Base-by-base conservation (phyloP, 2,888 invertebrate species). In the Neelides folsomi region DNA sequence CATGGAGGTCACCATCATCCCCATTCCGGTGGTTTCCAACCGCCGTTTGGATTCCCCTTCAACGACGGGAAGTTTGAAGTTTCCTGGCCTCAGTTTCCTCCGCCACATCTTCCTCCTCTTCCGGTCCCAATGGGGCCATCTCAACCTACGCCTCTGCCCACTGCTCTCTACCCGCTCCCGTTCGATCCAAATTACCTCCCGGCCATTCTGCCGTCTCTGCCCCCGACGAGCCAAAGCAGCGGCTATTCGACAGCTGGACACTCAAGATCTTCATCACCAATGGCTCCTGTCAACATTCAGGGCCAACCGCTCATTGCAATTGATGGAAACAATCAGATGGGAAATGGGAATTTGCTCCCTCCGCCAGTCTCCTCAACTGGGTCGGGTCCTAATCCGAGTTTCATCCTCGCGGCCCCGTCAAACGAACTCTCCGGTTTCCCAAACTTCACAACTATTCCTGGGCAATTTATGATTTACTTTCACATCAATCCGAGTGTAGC, bases 401-500 rank as follows among this genome's bases (percentile, higher is more conserved):
- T 62, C 34, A 54, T 64, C 15, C 58, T 60, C 35, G 62, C 62
- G 12, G 62, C 63, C 16, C 56, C 63, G 12, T 62, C 63, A 12
- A 56, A 54, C 40, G 63, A 64, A 44, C 50, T 59, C 42, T 52
- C 60, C 16, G 49, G 58, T 41, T 53, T 57, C 18, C 59, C 62
- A 47, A 55, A 54, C 16, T 62, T 60, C 44, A 62, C 63, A 19
- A 57, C 59, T 5, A 54, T 59, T 44, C 60, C 60, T 18, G 63
- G 63, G 10, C 78, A 80, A 66, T 79, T 81, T 68, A 78, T 82
- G 54, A 82, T 83, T 60, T 76, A 81, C 65, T 78, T 84, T 66
- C 83, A 83, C 70, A 78, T 84, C 64, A 80, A 82, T 71, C 80
- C 81, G 10, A 84, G 84, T n/a, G 82, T 83, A 66, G 80, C 81